phyloP scores from a whole-genome alignment of 2,113 vertebrate species.

The Dicaeum eximium region DNA sequence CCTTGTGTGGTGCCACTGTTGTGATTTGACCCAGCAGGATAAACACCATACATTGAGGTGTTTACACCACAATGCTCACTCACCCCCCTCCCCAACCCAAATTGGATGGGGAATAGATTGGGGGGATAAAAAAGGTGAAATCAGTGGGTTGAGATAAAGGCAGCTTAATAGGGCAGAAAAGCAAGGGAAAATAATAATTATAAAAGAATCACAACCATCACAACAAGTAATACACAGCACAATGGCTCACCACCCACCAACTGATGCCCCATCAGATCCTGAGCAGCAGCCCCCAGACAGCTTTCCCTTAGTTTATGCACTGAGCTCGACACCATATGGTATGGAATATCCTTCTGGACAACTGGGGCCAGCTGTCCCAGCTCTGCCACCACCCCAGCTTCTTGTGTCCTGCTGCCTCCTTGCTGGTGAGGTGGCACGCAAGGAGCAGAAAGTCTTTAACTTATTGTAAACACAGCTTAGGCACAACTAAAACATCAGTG shows the following conservation, averaged over 20 bases:
- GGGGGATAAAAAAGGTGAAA: background rate
- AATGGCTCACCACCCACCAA: background rate
- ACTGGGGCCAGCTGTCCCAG: background rate
- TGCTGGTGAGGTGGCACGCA: background rate
- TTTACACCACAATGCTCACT: too few relatives aligned
- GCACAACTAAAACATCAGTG: background rate
- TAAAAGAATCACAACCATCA: background rate
- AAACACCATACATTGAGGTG: background rate
- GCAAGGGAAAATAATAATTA: background rate
- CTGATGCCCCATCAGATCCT: background rate
- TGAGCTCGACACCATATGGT: background rate
- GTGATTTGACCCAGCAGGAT: background rate
- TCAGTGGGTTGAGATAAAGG: background rate
- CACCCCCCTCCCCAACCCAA: rapidly evolving
- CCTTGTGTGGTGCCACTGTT: background rate
- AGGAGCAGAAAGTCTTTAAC: background rate
- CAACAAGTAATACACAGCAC: background rate
- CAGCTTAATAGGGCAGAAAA: background rate
- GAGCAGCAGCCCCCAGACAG: background rate
- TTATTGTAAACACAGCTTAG: background rate
- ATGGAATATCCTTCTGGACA: background rate
- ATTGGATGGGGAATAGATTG: background rate
- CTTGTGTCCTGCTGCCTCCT: background rate
- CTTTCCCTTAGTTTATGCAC: background rate
- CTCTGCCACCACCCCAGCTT: background rate